Percentiles rank a stretch among this genome's conserved stretches.
Evolutionary conservation across 2,797 vertebrate species (phyloP).

Genomic region (Coregonus ussuriensis): DNA sequence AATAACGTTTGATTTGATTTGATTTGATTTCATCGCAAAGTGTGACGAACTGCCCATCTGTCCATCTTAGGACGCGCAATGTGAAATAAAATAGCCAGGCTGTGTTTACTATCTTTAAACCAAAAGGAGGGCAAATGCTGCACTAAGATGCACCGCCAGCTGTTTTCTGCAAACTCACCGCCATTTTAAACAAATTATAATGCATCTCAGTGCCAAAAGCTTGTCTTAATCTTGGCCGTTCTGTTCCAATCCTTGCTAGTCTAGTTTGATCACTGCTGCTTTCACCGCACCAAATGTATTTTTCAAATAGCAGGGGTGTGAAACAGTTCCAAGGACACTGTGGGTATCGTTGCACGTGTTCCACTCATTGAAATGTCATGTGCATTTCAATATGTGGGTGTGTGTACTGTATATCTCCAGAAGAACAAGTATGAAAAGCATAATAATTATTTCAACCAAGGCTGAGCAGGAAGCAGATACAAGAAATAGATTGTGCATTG

Average conservation of each 20-base stretch:
- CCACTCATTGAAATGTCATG: conserved; percentile 1
- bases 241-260: background rate
- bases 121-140: background rate
- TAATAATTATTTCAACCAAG: background rate
- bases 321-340: background rate
- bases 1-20: too few relatives aligned
- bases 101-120: background rate
- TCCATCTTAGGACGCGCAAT: background rate
- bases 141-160: background rate
- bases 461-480: background rate
- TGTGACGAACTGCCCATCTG: background rate
- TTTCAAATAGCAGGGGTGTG: conserved; percentile 1
- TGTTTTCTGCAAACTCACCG: background rate
- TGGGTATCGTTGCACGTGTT: background rate
- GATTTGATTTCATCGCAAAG: background rate
- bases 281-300: background rate
- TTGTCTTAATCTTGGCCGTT: background rate
- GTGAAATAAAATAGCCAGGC: background rate
- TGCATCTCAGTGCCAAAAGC: background rate
- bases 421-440: background rate
- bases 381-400: background rate
- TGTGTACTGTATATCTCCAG: background rate
- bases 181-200: background rate
- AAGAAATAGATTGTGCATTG: too few relatives aligned
- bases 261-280: background rate